Conservation (phyloP, 37 sponge, comb jelly and placozoan genomes). For the Petrosia ficiformis region DNA sequence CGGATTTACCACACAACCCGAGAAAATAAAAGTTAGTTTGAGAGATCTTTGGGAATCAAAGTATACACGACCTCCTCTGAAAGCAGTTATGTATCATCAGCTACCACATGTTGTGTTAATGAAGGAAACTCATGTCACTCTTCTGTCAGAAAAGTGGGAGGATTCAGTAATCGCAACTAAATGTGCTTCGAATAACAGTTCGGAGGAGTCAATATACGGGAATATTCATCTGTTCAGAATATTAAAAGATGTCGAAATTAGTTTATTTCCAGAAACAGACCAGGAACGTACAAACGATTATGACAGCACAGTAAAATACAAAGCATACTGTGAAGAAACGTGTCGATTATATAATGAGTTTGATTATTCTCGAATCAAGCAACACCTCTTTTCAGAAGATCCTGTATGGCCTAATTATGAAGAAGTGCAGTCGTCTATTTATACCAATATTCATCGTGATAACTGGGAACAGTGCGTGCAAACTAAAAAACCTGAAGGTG, state of each 20-base stretch:
- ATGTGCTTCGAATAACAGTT: neutral
- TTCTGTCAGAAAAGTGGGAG: neutral
- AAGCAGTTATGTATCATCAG: neutral
- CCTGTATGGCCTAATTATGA: constrained; percentile 3
- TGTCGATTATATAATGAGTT: neutral
- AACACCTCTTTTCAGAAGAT: constrained; percentile 3
- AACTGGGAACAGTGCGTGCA: too few relatives aligned
- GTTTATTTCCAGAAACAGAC: neutral
- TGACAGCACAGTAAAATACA: neutral
- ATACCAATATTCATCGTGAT: neutral
- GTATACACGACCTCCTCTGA: neutral
- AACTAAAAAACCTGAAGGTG: neutral
- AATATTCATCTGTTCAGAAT: too few relatives aligned
- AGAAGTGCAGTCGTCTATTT: neutral
- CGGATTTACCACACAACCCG: constrained; percentile 7
- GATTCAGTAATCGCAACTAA: neutral
- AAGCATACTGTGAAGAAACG: constrained; percentile 3
- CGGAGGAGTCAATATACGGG: too few relatives aligned
- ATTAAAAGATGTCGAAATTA: neutral
- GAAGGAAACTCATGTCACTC: neutral
- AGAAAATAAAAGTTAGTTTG: neutral
- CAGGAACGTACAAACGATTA: neutral
- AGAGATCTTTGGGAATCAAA: neutral
- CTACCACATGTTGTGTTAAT: neutral
- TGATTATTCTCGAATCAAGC: neutral